phyloP scores from a whole-genome alignment of 2,888 invertebrate species.

The Platerodrilus igneus region DNA sequence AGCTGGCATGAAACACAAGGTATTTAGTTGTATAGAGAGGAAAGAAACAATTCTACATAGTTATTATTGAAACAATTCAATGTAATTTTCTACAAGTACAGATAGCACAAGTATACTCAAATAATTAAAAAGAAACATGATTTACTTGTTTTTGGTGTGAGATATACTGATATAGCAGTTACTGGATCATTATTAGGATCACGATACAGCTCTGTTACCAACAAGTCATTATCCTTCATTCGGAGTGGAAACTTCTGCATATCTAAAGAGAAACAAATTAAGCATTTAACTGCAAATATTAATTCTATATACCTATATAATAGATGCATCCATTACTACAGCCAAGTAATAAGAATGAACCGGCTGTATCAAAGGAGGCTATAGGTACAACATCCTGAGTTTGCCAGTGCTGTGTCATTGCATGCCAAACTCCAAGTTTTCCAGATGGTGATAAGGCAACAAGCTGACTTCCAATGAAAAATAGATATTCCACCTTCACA shows the following conservation, averaged over 20 bases:
- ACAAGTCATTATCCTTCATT: conserved; percentile 98
- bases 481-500: conserved; percentile 89
- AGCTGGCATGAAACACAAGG: conserved; percentile 57
- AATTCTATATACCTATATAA: conserved; percentile 95
- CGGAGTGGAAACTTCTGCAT: conserved; percentile 99
- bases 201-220: conserved; percentile 93
- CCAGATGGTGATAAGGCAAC: conserved; percentile 91
- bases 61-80: conserved; percentile 1
- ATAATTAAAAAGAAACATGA: no score
- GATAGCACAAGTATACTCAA: background rate
- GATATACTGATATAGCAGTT: conserved; percentile 95
- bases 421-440: conserved; percentile 99
- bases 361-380: conserved; percentile 94
- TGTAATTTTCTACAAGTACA: conserved; percentile 6
- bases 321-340: conserved; percentile 96
- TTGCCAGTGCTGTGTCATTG: conserved; percentile 98
- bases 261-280: conserved; percentile 58
- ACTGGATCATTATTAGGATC: conserved; percentile 95
- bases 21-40: conserved; percentile 41
- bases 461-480: conserved; percentile 95
- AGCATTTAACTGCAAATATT: no score
- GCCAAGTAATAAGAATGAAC: conserved; percentile 89
- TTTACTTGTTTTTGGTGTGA: conserved; percentile 99
- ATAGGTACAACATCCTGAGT: conserved; percentile 94
- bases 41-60: conserved; percentile 19